phyloP scores from a whole-genome alignment of 1,140 invertebrate genomes.

The Carcinoscorpius rotundicauda region DNA sequence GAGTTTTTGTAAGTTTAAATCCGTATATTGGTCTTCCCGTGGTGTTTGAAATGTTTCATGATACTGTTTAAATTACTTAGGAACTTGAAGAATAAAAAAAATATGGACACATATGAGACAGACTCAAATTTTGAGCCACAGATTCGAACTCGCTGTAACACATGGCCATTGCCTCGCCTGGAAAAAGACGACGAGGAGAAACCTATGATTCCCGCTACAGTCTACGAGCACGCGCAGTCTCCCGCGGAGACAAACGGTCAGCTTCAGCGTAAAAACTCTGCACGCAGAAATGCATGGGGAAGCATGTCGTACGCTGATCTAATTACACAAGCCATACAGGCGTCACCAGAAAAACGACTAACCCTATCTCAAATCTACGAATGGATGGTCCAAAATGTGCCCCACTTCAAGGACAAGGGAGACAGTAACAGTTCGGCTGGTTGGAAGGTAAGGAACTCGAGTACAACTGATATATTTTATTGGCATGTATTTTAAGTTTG shows the following conservation, averaged over 20 bases:
- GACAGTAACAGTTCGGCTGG: conserved; percentile 98
- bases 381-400: conserved; percentile 99
- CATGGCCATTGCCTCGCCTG: conserved; percentile 89
- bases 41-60: no score
- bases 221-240: conserved; percentile 21
- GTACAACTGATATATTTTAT: no score
- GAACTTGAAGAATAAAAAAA: no score
- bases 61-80: no score
- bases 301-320: conserved; percentile 98
- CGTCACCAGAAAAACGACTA: conserved; percentile 85
- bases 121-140: conserved; percentile 77
- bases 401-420: conserved; percentile 99
- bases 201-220: background rate
- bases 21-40: no score
- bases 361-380: conserved; percentile 98
- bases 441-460: conserved; percentile 79
- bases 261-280: conserved; percentile 36
- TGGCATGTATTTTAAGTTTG: no score
- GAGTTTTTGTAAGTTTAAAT: no score
- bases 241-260: conserved; percentile 23
- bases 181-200: conserved; percentile 43
- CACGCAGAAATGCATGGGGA: conserved; percentile 89
- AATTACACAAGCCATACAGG: conserved; percentile 96
- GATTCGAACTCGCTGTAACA: conserved; percentile 84
- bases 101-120: conserved; percentile 32